Conservation (phyloP, 2,888 invertebrate genomes). For the Daptonema setosum region DNA sequence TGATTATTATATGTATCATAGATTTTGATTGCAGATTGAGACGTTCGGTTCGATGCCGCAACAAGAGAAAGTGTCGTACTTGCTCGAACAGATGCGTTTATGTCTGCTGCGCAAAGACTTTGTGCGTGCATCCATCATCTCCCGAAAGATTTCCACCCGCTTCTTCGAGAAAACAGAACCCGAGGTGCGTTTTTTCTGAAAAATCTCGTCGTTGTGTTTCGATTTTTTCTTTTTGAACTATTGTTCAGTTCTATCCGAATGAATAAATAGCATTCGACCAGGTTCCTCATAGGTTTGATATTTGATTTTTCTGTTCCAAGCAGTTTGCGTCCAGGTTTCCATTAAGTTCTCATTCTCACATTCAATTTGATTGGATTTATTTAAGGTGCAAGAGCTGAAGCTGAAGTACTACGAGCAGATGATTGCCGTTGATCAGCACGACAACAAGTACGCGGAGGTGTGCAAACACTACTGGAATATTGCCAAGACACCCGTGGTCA, state of each 20-base stretch:
- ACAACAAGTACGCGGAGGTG: constrained; percentile 68
- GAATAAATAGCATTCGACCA: no score
- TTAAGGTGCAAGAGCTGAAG: constrained; percentile 38
- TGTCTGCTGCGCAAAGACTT: constrained; percentile 86
- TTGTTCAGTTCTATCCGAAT: no score
- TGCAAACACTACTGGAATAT: constrained; percentile 88
- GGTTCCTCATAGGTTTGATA: no score
- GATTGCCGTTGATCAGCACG: constrained; percentile 86
- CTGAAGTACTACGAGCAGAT: constrained; percentile 55
- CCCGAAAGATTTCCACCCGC: constrained; percentile 88
- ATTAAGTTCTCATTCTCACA: neutral
- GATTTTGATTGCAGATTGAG: constrained; percentile 40
- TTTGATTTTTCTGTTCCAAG: no score
- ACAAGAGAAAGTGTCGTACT: constrained; percentile 77
- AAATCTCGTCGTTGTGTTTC: neutral
- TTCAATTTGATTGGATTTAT: neutral
- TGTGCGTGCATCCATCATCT: constrained; percentile 88
- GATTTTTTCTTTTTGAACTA: neutral
- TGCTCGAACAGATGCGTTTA: constrained; percentile 91
- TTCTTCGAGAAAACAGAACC: constrained; percentile 43
- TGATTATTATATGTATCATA: no score
- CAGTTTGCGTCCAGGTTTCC: no score
- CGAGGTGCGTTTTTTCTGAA: neutral
- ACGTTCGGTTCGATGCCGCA: constrained; percentile 98
- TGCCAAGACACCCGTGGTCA: constrained; percentile 52